Evolutionary conservation across 1,140 invertebrate genomes (phyloP).

Genomic region (Drosophila yakuba): DNA sequence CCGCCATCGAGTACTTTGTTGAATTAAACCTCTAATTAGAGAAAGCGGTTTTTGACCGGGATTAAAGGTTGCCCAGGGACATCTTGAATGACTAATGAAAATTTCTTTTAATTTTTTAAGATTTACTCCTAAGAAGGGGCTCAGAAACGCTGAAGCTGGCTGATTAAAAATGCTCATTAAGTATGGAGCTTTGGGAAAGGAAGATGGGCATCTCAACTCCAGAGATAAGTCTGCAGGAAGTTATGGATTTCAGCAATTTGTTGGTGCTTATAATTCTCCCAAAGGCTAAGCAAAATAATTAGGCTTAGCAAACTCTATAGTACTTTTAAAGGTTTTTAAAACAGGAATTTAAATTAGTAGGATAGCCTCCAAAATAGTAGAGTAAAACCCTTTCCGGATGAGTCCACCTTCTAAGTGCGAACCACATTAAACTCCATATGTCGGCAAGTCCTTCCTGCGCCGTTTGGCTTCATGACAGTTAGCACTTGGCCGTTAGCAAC

Average conservation of each 20-base stretch:
- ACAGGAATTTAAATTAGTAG: background rate
- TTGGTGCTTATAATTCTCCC: background rate
- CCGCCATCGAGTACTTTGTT: constrained; percentile 37
- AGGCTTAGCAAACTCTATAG: background rate
- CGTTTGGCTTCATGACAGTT: constrained; percentile 20
- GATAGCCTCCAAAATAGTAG: background rate
- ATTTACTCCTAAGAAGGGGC: constrained; percentile 23
- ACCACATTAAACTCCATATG: constrained; percentile 37
- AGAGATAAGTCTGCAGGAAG: background rate
- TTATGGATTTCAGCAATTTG: constrained; percentile 19
- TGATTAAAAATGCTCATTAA: constrained; percentile 32
- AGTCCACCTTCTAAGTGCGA: background rate
- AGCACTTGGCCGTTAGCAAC: constrained; percentile 14
- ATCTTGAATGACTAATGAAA: constrained; percentile 44
- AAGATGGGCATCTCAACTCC: background rate
- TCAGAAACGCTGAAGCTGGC: background rate
- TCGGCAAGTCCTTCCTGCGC: constrained; percentile 3
- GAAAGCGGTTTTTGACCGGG: constrained; percentile 41
- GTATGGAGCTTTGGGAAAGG: background rate
- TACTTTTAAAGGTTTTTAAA: background rate
- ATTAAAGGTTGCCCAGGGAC: constrained; percentile 40
- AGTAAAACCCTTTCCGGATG: background rate
- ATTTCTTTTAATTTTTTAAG: constrained; percentile 41
- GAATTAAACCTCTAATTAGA: constrained; percentile 53
- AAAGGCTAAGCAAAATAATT: background rate